These are phyloP conservation scores for Zaprionus gabonicus DNA, from an alignment of 1,140 invertebrate genomes.

Conservation along the genomic window DNA sequence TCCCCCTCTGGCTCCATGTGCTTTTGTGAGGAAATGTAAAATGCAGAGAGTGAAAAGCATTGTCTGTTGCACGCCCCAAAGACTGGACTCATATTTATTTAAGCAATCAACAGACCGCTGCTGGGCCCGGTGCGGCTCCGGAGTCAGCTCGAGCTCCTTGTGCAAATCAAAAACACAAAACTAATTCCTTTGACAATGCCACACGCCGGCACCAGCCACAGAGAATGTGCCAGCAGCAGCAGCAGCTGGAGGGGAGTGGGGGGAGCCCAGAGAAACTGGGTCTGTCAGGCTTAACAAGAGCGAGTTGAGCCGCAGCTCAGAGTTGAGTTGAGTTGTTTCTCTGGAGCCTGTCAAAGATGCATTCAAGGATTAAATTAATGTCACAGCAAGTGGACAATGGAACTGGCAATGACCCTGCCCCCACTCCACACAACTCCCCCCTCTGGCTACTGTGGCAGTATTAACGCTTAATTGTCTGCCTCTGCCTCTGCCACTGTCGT, in stretches of 20 bases:
- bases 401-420: neutral
- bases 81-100: conserved; percentile 78
- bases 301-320: conserved; percentile 16
- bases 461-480: conserved; percentile 71
- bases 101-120: conserved; percentile 78
- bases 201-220: conserved; percentile 56
- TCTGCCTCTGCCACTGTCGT: neutral
- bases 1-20: neutral
- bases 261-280: conserved; percentile 1
- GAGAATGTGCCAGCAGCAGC: neutral
- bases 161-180: conserved; percentile 82
- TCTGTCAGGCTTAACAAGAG: conserved; percentile 31
- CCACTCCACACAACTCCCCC: neutral
- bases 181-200: conserved; percentile 82
- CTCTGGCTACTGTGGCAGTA: conserved; percentile 47
- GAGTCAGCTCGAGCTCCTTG: conserved; percentile 56
- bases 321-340: conserved; percentile 50
- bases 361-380: conserved; percentile 83
- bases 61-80: conserved; percentile 70
- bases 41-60: conserved; percentile 70
- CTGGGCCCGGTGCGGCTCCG: conserved; percentile 43
- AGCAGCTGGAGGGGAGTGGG: neutral
- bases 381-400: conserved; percentile 80
- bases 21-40: conserved; percentile 49
- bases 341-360: conserved; percentile 76